These are phyloP conservation scores for Nannospalax galili DNA, from an alignment of 2,113 vertebrate genomes.

Conservation along the genomic window DNA sequence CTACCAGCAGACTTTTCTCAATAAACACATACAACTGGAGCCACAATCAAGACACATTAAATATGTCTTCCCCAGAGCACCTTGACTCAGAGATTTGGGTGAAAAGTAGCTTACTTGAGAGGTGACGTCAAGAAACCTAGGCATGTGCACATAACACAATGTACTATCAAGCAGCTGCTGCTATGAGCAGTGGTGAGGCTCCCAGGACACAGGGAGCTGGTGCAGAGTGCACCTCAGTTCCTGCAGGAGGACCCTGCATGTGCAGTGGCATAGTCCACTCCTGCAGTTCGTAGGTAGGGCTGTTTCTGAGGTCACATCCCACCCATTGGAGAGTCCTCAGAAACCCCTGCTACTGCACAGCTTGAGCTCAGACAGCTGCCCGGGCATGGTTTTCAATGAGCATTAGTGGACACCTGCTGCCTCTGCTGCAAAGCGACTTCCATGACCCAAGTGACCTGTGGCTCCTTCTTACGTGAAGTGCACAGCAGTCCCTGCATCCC, in stretches of 20 bases:
- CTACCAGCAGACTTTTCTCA: neutral
- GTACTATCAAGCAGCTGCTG: too few species aligned
- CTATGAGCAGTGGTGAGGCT: neutral
- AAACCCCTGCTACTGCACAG: accelerated
- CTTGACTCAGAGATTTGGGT: neutral
- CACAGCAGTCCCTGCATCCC: too few species aligned
- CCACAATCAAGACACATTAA: accelerated
- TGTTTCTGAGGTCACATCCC: neutral
- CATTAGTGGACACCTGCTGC: neutral
- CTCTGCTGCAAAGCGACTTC: neutral
- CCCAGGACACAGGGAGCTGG: too few species aligned
- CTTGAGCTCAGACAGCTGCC: accelerated
- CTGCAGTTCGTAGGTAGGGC: neutral
- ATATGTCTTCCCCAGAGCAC: neutral
- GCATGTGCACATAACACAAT: accelerated
- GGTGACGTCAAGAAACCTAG: neutral
- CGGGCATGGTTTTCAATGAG: neutral
- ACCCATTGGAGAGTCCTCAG: neutral
- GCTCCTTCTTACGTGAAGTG: neutral
- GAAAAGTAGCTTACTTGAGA: neutral
- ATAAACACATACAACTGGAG: too few species aligned
- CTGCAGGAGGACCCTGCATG: neutral
- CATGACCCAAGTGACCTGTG: too few species aligned
- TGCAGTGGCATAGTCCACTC: neutral
- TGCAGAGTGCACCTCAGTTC: too few species aligned